These are phyloP conservation scores for Branchipolynoe longqiensis DNA, from an alignment of 2,888 invertebrate species.

Conservation along the genomic window DNA sequence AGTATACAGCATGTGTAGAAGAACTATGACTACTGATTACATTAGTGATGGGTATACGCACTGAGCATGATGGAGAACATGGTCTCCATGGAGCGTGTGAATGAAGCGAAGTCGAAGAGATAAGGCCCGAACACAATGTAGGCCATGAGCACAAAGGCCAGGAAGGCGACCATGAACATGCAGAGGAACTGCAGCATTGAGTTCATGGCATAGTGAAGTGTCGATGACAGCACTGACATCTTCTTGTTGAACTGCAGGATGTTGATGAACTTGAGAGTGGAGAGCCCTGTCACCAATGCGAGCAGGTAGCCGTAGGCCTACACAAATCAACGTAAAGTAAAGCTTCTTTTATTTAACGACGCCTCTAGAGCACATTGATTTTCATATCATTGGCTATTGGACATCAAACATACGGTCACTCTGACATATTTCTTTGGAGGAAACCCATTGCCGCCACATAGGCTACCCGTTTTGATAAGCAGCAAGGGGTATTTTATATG, in stretches of 20 bases:
- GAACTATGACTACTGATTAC: too few species aligned
- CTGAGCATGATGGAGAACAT: constrained; percentile 78
- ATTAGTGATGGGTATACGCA: too few species aligned
- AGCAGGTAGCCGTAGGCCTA: constrained; percentile 79
- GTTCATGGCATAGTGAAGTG: constrained; percentile 73
- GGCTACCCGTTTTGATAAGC: too few species aligned
- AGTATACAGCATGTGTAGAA: too few species aligned
- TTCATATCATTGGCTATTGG: too few species aligned
- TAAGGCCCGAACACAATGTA: constrained; percentile 70
- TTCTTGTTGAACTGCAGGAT: constrained; percentile 68
- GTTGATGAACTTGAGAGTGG: constrained; percentile 81
- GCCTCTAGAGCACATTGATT: too few species aligned
- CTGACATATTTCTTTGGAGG: too few species aligned
- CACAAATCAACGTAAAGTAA: constrained; percentile 6
- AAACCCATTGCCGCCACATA: too few species aligned
- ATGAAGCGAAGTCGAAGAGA: constrained; percentile 70
- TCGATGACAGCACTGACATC: constrained; percentile 73
- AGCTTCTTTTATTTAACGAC: too few species aligned
- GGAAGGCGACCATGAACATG: constrained; percentile 75
- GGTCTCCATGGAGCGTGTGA: constrained; percentile 74
- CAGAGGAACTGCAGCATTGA: constrained; percentile 78
- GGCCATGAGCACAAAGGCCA: constrained; percentile 69
- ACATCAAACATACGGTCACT: too few species aligned
- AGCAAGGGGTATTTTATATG: too few species aligned
- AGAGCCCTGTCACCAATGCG: constrained; percentile 80